Evolutionary conservation across 2,113 vertebrate species (phyloP), one percentile per base, ranked within the genome.

Genomic region (Brachirus orientalis): DNA sequence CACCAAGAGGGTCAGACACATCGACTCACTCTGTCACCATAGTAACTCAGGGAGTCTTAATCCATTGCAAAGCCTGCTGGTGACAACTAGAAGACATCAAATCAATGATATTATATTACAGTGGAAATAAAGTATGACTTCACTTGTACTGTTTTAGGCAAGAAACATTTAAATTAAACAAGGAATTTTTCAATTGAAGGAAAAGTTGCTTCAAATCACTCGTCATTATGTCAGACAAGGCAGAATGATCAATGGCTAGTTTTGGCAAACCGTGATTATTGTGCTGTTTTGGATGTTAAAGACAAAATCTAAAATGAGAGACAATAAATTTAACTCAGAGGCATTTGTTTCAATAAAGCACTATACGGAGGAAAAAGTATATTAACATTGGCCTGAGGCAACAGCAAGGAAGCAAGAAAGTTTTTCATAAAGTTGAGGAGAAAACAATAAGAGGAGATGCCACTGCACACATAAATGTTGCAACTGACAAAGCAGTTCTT

Each of bases 371-470:
- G 19, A 44, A 16, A 55, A 63, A 84, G 78, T 11, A 72, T 43
- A 73, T n/a, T n/a, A 75, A 55, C 43, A 10, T 22, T 46, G 60
- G 80, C 86, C 75, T 18, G 1, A 17, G 70, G 87, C 79, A 52
- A 80, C 83, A 82, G 77, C 70, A 87, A 74, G 60, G 50, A 40
- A 74, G 74, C 11, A 41, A 56, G 54, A 68, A 85, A 84, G 51
- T n/a, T 86, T 87, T 82, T 82, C 66, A 80, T 66, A 59, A 76
- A 85, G 78, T 82, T 82, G 41, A 13, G 73, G 73, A 63, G 64
- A 83, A 75, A 90, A 91, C 76, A 88, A 88, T 73, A 90, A 80
- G 77, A 80, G 77, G 36, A 69, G 1, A 75, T 84, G 85, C 83
- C 81, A 83, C 68, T 14, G 72, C 75, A 67, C 73, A 71, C 63